Conservation (phyloP, 2,113 vertebrate genomes). For the Ageneiosus marmoratus region DNA sequence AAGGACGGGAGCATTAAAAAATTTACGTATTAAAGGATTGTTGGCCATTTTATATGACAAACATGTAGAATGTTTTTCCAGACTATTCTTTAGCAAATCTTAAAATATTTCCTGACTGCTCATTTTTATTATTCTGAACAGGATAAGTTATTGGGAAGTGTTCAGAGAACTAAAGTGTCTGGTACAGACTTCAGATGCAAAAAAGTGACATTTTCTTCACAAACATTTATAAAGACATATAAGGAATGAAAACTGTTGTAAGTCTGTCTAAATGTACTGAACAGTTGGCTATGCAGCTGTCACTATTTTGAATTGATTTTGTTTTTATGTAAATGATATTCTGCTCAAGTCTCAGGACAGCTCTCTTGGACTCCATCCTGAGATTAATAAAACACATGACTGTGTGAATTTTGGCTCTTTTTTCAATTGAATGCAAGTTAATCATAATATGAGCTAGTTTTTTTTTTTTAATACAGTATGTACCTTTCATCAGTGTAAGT, state of each 20-base stretch:
- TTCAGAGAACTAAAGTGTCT: conserved; percentile 2
- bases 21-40: background rate
- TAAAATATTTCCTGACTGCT: conserved; percentile 1
- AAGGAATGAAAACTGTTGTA: conserved; percentile 6
- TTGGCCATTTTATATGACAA: background rate
- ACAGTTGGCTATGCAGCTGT: conserved; percentile 21
- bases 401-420: conserved; percentile 53
- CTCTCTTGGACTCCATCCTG: conserved; percentile 70
- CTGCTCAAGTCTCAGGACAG: conserved; percentile 69
- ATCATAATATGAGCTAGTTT: background rate
- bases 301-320: conserved; percentile 37
- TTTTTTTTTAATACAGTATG: too few species aligned
- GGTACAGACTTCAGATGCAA: conserved; percentile 2
- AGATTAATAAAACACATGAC: conserved; percentile 79
- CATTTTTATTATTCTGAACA: background rate
- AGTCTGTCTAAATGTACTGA: conserved; percentile 64
- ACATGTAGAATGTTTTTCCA: background rate
- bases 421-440: background rate
- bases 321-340: conserved; percentile 57
- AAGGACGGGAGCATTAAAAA: conserved; percentile 23
- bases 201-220: conserved; percentile 62
- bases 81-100: background rate
- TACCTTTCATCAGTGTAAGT: background rate
- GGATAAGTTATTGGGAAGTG: background rate
- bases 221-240: conserved; percentile 55